Evolutionary conservation across 2,113 vertebrate species (phyloP).

Genomic region (Antennarius striatus): DNA sequence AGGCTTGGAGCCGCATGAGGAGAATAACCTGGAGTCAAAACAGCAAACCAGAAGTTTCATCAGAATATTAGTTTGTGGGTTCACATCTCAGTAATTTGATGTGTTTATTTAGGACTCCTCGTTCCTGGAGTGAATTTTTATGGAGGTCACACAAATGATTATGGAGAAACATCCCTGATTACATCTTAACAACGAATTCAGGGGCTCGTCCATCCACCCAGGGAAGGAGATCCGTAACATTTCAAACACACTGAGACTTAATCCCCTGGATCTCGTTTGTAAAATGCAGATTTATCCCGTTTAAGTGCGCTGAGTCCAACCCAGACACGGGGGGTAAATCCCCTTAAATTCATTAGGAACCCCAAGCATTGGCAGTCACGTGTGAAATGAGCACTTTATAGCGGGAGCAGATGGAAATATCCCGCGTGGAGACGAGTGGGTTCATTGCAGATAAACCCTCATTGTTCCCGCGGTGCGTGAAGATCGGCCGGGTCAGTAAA

Average conservation of each 20-base stretch:
- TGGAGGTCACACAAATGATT: constrained; percentile 44
- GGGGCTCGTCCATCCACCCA: constrained; percentile 9
- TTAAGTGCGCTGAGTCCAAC: constrained; percentile 9
- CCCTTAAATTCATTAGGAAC: constrained; percentile 26
- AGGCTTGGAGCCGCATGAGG: neutral
- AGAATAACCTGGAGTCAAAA: too few species aligned
- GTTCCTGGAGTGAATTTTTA: too few species aligned
- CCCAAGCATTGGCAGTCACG: neutral
- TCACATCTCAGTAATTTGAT: neutral
- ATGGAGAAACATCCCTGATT: constrained; percentile 26
- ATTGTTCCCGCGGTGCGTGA: neutral
- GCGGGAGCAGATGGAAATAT: neutral
- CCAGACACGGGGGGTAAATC: constrained; percentile 11
- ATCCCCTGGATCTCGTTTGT: constrained; percentile 31
- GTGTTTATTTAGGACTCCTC: neutral
- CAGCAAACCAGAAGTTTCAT: too few species aligned
- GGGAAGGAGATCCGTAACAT: constrained; percentile 15
- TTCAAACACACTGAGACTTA: constrained; percentile 12
- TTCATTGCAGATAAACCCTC: neutral
- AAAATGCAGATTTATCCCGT: constrained; percentile 18
- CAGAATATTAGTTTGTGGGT: neutral
- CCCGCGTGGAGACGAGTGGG: neutral
- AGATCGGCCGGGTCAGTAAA: neutral
- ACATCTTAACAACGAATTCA: constrained; percentile 25
- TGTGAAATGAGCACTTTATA: neutral